These are phyloP conservation scores for Danio rerio DNA, from an alignment of 2,113 vertebrate genomes.

Conservation along the genomic window DNA sequence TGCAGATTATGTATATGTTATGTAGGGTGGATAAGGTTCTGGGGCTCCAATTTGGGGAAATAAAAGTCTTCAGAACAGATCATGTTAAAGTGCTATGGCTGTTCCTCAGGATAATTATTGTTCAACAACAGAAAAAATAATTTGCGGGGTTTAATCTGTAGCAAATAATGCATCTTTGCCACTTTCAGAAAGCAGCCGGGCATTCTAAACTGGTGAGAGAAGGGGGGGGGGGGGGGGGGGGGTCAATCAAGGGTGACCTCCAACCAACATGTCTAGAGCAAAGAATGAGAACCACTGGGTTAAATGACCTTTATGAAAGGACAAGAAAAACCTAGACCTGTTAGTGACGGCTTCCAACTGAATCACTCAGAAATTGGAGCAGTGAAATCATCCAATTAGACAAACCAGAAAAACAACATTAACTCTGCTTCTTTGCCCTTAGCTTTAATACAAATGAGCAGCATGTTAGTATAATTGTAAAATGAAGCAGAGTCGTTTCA, in stretches of 20 bases:
- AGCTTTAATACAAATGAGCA: background rate
- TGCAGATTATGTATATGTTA: no score
- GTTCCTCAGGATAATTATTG: no score
- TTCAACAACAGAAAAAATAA: background rate
- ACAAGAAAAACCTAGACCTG: background rate
- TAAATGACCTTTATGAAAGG: background rate
- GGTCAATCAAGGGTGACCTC: background rate
- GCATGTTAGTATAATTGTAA: background rate
- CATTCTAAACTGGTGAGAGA: background rate
- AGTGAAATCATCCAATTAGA: background rate
- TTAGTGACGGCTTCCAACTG: background rate
- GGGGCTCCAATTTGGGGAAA: background rate
- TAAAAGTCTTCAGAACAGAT: background rate
- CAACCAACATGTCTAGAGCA: background rate
- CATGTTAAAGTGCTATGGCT: background rate
- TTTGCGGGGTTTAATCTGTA: background rate
- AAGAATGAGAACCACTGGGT: background rate
- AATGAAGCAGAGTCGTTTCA: background rate
- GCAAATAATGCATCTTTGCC: background rate
- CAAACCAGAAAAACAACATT: background rate
- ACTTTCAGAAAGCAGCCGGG: background rate
- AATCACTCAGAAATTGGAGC: background rate
- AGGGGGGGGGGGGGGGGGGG: no score
- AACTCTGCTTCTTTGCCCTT: background rate
- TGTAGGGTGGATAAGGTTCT: no score